A percentile compares a stretch with the other conserved stretches of the same genome.
Conservation (phyloP, 2,888 invertebrate species). For the Taphrorychus bicolor region DNA sequence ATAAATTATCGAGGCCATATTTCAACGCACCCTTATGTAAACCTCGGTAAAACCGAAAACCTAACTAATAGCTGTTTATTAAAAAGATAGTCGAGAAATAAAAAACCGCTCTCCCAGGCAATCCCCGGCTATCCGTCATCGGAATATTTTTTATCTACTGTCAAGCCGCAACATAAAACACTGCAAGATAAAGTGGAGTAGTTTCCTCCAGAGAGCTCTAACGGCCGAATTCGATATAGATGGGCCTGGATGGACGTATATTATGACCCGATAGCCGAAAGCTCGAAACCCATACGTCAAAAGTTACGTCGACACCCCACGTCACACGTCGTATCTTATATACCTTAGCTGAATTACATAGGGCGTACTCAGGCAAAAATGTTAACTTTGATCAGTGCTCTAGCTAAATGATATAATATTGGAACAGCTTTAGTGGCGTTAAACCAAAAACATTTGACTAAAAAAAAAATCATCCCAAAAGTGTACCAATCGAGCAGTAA, state of each 20-base stretch:
- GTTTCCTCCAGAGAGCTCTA: slow-evolving; percentile 58
- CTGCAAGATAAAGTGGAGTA: slow-evolving; percentile 60
- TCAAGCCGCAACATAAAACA: slow-evolving; percentile 61
- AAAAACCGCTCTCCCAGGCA: slow-evolving; percentile 54
- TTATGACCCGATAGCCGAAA: slow-evolving; percentile 41
- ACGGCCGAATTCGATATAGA: slow-evolving; percentile 54
- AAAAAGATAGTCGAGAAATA: slow-evolving; percentile 56
- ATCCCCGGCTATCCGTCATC: slow-evolving; percentile 58
- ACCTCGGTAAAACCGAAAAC: slow-evolving; percentile 46
- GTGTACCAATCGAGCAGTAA: too few species aligned
- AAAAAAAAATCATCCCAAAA: too few species aligned
- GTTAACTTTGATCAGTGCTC: too few species aligned
- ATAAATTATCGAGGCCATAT: slow-evolving; percentile 46
- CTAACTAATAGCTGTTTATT: slow-evolving; percentile 57
- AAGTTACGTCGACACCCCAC: slow-evolving; percentile 38
- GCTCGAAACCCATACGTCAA: slow-evolving; percentile 39
- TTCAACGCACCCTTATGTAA: slow-evolving; percentile 46
- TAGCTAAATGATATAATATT: too few species aligned
- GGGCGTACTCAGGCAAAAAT: too few species aligned
- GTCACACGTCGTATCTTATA: slow-evolving; percentile 33
- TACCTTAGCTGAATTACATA: background rate
- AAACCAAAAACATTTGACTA: too few species aligned
- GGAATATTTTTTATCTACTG: slow-evolving; percentile 61
- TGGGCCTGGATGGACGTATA: slow-evolving; percentile 45
- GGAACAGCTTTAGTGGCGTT: too few species aligned